phyloP scores from a whole-genome alignment of 2,888 invertebrate genomes.

The Helobdella robusta region DNA sequence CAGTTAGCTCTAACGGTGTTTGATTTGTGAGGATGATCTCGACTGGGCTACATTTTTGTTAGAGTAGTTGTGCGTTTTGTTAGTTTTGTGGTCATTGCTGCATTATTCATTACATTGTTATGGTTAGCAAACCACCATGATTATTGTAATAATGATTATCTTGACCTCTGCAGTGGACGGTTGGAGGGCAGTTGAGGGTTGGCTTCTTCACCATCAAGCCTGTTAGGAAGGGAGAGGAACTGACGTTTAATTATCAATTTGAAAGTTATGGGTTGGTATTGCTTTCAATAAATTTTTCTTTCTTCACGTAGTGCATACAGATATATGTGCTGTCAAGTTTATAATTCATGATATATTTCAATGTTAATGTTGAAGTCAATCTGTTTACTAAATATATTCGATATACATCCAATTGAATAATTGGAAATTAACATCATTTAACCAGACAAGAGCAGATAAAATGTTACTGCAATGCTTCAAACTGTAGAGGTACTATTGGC shows the following conservation, averaged over 20 bases:
- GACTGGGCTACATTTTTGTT: no score
- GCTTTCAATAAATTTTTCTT: no score
- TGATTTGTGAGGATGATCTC: background rate
- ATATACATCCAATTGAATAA: no score
- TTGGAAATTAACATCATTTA: no score
- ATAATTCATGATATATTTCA: no score
- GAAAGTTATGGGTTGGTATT: constrained; percentile 76
- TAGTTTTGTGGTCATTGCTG: constrained; percentile 7
- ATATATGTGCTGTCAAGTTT: no score
- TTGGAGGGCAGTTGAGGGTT: constrained; percentile 68
- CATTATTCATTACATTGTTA: background rate
- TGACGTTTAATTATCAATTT: constrained; percentile 97
- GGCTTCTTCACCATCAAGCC: constrained; percentile 86
- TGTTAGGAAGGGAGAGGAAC: constrained; percentile 78
- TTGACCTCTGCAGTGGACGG: constrained; percentile 51
- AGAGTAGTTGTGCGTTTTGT: no score
- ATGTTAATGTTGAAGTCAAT: no score
- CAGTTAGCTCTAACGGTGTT: no score
- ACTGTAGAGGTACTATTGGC: constrained; percentile 91
- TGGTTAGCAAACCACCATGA: constrained; percentile 1
- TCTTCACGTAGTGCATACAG: no score
- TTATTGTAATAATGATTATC: background rate
- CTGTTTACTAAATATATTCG: no score
- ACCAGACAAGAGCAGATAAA: constrained; percentile 71
- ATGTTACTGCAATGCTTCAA: constrained; percentile 80